Evolutionary conservation across 2,113 vertebrate species (phyloP).

Genomic region (Lipotes vexillifer): DNA sequence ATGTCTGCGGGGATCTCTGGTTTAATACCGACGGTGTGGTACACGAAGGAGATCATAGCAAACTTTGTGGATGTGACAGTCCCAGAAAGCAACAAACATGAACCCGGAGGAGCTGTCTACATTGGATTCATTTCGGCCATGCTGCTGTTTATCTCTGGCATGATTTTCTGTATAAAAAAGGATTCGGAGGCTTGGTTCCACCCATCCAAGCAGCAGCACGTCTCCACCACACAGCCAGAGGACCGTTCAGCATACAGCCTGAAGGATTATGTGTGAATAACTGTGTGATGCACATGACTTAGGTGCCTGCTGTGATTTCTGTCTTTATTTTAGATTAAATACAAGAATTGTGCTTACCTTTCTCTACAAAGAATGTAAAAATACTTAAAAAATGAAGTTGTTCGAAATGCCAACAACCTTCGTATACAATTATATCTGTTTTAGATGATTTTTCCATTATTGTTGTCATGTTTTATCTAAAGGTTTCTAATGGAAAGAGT

Average conservation of each 20-base stretch:
- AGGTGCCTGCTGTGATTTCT: neutral
- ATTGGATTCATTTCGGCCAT: constrained; percentile 91
- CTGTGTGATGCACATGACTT: neutral
- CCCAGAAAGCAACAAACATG: constrained; percentile 92
- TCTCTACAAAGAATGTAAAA: constrained; percentile 24
- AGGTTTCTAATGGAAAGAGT: neutral
- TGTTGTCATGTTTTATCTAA: constrained; percentile 1
- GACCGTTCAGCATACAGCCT: constrained; percentile 87
- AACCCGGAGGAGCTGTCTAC: constrained; percentile 94
- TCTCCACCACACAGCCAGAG: constrained; percentile 80
- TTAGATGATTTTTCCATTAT: constrained; percentile 1
- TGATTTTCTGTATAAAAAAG: constrained; percentile 89
- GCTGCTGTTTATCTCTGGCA: constrained; percentile 89
- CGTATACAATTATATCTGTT: neutral
- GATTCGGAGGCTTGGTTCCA: constrained; percentile 81
- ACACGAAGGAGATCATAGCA: constrained; percentile 92
- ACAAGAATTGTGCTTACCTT: constrained; percentile 22
- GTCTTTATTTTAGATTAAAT: constrained; percentile 31
- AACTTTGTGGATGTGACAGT: constrained; percentile 90
- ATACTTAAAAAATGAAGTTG: constrained; percentile 30
- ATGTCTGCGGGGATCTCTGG: constrained; percentile 87
- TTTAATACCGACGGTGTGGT: constrained; percentile 94
- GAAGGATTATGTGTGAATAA: constrained; percentile 93
- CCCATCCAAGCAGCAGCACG: constrained; percentile 80
- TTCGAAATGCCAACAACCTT: constrained; percentile 18